Percentiles rank a stretch among this genome's conserved stretches.
Evolutionary conservation across 2,797 vertebrate species (phyloP).

Genomic region (Anomalospiza imberbis): DNA sequence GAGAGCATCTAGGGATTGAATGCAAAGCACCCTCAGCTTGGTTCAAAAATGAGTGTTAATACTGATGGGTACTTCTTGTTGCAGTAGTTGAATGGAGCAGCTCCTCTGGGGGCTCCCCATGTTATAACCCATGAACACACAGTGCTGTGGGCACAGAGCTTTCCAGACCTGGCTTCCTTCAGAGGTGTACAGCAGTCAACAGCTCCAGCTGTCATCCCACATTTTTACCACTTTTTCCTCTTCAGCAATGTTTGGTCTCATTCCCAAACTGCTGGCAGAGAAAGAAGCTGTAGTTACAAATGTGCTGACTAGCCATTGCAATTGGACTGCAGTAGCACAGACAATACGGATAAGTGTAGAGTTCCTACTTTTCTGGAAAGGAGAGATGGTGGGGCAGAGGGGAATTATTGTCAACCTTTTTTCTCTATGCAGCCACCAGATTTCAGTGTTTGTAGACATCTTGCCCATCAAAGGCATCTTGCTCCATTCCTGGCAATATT

Average conservation of each 20-base stretch:
- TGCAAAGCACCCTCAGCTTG: background rate
- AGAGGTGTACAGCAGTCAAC: background rate
- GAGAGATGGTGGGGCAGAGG: background rate
- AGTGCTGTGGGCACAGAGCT: background rate
- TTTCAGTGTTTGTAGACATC: background rate
- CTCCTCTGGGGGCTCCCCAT: background rate
- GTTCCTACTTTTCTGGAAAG: background rate
- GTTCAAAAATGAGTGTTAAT: background rate
- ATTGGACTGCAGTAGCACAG: background rate
- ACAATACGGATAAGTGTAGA: background rate
- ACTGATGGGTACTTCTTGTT: background rate
- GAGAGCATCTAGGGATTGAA: background rate
- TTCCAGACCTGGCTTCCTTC: background rate
- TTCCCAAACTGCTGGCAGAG: background rate
- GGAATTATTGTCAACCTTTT: background rate
- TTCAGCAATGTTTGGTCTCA: background rate
- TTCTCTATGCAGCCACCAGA: background rate
- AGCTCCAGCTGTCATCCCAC: background rate
- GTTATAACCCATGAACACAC: background rate
- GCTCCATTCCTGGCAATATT: background rate
- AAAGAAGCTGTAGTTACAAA: background rate
- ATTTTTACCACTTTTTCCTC: background rate
- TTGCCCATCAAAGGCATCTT: background rate
- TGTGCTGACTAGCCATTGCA: accelerated
- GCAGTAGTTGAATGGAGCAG: background rate